Evolutionary conservation across 2,888 invertebrate genomes (phyloP), one percentile per base, ranked within the genome.

Genomic region (Epinotia brunnichana): DNA sequence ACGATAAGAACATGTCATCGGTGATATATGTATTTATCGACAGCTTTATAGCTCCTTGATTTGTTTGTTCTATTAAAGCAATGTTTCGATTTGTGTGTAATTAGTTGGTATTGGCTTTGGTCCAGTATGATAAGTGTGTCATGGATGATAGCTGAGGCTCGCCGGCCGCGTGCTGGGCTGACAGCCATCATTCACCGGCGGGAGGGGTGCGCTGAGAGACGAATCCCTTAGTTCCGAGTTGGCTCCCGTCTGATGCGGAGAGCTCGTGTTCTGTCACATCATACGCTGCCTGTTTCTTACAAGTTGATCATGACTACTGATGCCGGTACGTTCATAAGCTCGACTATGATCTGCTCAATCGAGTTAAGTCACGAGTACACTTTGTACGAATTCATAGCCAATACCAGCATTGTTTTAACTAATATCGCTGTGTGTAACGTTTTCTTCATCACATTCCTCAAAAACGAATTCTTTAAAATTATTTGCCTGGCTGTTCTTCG

Each of bases 111-210:
- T 86, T 90, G 90, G 90, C 89, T 70, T 74, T 57, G 76, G 76
- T 85, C 87, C 87, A 88, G 78, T 76, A 74, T 78, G 77, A 74
- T 74, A 90, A 82, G 78, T 83, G 82, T 89, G 90, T 90, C 90
- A 90, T 78, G 90, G 90, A 78, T 86, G 79, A 84, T 83, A 79
- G 80, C 77, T 77, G 78, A 76, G 78, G 79, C 77, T 79, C 77
- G 79, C 81, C 77, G 83, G 83, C 82, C 80, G 83, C 84, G 78
- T 84, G 79, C 82, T 86, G 84, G 75, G 78, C 82, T 87, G 89
- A 85, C 87, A 88, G 76, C 77, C 78, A 76, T 89, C 88, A 86
- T 77, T 89, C 87, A 85, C 75, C 82, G 69, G 76, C 78, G 81
- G 81, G 80, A 79, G 81, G 81, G 82, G 82, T 67, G 77, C 80